Percentiles rank a stretch among this genome's conserved stretches.
phyloP scores from a whole-genome alignment of 1,140 invertebrate genomes.

The Brachionus plicatilis region DNA sequence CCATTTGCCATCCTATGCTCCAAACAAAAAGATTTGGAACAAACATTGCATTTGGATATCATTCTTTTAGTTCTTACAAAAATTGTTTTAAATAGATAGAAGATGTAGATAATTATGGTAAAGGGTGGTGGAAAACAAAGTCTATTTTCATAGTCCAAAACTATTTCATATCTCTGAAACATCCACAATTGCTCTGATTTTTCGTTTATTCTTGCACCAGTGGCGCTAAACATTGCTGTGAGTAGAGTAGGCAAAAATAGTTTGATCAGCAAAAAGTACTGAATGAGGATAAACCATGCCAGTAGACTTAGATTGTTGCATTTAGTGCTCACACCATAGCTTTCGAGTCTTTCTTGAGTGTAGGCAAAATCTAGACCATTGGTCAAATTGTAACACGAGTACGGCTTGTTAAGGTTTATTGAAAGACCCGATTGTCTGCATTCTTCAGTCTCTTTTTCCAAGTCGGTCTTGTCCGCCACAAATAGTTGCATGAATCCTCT shows the following conservation, averaged over 20 bases:
- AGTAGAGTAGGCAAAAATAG: conserved; percentile 56
- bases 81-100: neutral
- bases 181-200: conserved; percentile 54
- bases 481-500: conserved; percentile 56
- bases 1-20: neutral
- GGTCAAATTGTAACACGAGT: conserved; percentile 21
- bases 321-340: neutral
- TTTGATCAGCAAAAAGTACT: conserved; percentile 56
- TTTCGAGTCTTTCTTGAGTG: neutral
- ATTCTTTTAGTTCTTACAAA: neutral
- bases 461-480: conserved; percentile 53
- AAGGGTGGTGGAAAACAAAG: conserved; percentile 42
- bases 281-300: conserved; percentile 54
- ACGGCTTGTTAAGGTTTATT: neutral
- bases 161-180: conserved; percentile 56
- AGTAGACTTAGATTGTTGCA: conserved; percentile 53
- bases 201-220: conserved; percentile 49
- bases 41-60: neutral
- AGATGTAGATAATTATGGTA: neutral
- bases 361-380: conserved; percentile 25
- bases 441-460: conserved; percentile 45
- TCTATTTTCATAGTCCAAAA: conserved; percentile 57
- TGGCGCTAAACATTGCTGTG: conserved; percentile 55
- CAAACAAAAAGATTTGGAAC: neutral
- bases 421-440: conserved; percentile 34